Evolutionary conservation across 2,113 vertebrate species (phyloP).

Genomic region (Aptenodytes patagonicus): DNA sequence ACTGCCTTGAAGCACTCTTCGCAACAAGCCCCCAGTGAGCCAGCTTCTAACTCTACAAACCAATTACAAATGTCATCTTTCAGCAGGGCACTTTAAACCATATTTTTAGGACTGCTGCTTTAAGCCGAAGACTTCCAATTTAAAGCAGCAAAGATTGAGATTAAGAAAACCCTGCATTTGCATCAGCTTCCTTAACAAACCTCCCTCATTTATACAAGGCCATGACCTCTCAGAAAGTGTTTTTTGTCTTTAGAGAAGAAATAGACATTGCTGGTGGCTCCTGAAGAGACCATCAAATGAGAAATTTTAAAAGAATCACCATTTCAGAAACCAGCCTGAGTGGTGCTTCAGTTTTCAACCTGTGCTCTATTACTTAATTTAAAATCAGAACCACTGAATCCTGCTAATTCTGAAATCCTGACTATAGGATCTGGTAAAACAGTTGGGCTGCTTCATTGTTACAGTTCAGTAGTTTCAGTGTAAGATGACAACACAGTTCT

Average conservation of each 20-base stretch:
- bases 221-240: neutral
- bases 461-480: neutral
- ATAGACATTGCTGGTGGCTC: neutral
- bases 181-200: neutral
- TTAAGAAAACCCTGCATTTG: neutral
- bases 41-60: neutral
- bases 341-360: neutral
- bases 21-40: neutral
- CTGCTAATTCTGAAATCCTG: neutral
- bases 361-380: neutral
- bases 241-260: neutral
- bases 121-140: neutral
- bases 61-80: neutral
- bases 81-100: neutral
- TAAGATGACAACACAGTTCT: neutral
- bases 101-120: neutral
- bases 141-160: neutral
- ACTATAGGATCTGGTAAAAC: neutral
- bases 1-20: neutral
- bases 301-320: neutral
- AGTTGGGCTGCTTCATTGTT: neutral
- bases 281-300: neutral
- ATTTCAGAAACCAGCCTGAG: neutral
- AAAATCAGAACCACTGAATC: neutral
- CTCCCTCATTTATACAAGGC: neutral